These are phyloP conservation scores for Agonum fuliginosum DNA, from an alignment of 2,888 invertebrate genomes.

Conservation along the genomic window DNA sequence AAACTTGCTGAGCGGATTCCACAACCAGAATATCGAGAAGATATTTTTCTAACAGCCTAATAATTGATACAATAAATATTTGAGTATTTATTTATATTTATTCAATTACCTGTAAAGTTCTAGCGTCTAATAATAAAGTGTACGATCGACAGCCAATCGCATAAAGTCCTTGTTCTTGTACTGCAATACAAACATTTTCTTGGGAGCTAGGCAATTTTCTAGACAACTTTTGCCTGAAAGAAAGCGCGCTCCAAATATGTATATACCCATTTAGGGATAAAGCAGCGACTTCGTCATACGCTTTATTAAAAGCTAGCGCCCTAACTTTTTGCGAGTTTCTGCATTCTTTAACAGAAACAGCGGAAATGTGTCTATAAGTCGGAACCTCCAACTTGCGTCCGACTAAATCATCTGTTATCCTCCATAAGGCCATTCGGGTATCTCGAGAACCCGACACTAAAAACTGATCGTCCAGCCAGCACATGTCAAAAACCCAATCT, in stretches of 20 bases:
- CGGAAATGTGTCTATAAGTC: constrained; percentile 76
- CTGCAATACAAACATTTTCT: constrained; percentile 95
- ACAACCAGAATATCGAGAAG: constrained; percentile 91
- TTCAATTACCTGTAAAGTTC: constrained; percentile 82
- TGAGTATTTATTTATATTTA: neutral
- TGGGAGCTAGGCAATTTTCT: constrained; percentile 91
- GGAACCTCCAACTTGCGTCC: constrained; percentile 74
- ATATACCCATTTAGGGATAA: constrained; percentile 94
- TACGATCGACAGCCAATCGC: constrained; percentile 96
- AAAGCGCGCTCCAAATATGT: constrained; percentile 94
- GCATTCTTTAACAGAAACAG: constrained; percentile 85
- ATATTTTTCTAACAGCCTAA: constrained; percentile 84
- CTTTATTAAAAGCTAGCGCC: constrained; percentile 90
- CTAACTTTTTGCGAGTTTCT: constrained; percentile 85
- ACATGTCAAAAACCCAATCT: constrained; percentile 95
- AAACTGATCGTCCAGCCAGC: constrained; percentile 97
- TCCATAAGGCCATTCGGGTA: constrained; percentile 93
- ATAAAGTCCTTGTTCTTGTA: constrained; percentile 89
- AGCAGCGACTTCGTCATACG: constrained; percentile 91
- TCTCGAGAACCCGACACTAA: constrained; percentile 95
- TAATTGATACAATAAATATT: neutral
- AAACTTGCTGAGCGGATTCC: constrained; percentile 95
- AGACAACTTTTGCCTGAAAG: constrained; percentile 90
- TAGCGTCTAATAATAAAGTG: constrained; percentile 90
- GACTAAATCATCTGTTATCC: constrained; percentile 76